Conservation (phyloP, 2,797 vertebrate genomes). For the Borostomias antarcticus region DNA sequence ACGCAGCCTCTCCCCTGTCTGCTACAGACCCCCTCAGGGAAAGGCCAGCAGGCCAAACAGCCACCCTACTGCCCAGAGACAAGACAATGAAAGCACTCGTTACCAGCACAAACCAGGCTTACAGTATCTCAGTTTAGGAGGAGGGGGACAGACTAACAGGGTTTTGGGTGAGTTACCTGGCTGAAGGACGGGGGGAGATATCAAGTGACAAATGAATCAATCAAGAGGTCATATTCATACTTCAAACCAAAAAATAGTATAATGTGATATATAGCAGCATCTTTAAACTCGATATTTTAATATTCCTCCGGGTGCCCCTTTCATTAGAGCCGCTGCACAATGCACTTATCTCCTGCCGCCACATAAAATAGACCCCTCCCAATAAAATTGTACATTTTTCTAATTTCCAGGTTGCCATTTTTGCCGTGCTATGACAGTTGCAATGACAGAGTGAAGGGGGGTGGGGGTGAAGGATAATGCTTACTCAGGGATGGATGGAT, state of each 20-base stretch:
- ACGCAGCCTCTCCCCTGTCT: background rate
- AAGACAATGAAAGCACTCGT: background rate
- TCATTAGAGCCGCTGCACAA: conserved; percentile 36
- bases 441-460: conserved; percentile 60
- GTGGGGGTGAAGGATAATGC: conserved; percentile 2
- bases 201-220: conserved; percentile 66
- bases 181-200: background rate
- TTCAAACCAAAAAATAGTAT: conserved; percentile 55
- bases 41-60: background rate
- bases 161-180: background rate
- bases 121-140: background rate
- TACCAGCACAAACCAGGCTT: background rate
- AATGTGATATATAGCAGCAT: conserved; percentile 62
- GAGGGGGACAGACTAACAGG: conserved; percentile 2
- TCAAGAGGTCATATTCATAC: conserved; percentile 57
- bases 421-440: conserved; percentile 60
- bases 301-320: conserved; percentile 71
- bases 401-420: conserved; percentile 46
- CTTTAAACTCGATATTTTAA: conserved; percentile 57
- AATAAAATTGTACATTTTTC: conserved; percentile 40
- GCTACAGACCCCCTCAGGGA: background rate
- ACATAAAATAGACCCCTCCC: conserved; percentile 27
- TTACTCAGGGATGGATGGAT: conserved; percentile 41
- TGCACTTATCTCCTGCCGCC: conserved; percentile 31
- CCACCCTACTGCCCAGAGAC: background rate